Conservation (phyloP, 1,140 invertebrate species). For the Drosophila repletoides region DNA sequence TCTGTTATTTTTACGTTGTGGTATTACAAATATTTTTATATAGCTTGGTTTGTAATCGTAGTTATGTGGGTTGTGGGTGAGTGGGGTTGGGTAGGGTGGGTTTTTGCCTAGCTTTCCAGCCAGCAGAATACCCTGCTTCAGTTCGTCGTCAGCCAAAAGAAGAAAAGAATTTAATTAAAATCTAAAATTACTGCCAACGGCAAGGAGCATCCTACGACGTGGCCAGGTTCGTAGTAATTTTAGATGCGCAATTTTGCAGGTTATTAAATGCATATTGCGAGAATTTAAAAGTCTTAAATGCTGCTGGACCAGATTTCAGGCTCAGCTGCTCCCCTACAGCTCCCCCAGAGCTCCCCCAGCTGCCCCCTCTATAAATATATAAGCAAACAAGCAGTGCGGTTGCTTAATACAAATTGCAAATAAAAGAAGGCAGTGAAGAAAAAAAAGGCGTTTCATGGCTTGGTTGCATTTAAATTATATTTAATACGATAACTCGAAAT, state of each 20-base stretch:
- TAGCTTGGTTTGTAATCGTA: no score
- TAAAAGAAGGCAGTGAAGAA: not conserved
- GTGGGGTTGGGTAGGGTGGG: conserved; percentile 2
- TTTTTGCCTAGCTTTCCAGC: conserved; percentile 33
- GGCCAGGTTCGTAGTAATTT: conserved; percentile 50
- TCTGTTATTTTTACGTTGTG: conserved; percentile 34
- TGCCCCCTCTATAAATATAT: no score
- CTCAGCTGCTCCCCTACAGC: no score
- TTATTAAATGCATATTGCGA: conserved; percentile 37
- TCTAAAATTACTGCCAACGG: conserved; percentile 71
- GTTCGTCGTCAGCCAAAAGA: conserved; percentile 41
- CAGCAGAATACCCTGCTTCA: conserved; percentile 16
- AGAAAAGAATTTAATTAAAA: conserved; percentile 79
- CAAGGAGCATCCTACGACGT: conserved; percentile 44
- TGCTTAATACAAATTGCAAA: conserved; percentile 26
- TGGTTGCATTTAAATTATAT: conserved; percentile 46
- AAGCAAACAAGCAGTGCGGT: conserved; percentile 1
- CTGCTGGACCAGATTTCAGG: no score
- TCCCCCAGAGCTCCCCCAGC: no score
- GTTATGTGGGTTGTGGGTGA: not conserved
- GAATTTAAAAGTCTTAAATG: conserved; percentile 30
- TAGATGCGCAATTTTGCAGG: conserved; percentile 46
- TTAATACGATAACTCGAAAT: conserved; percentile 34
- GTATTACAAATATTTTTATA: conserved; percentile 46
- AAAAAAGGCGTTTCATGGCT: conserved; percentile 31